Conservation (phyloP, 2,113 vertebrate genomes). For the Elachura formosa region DNA sequence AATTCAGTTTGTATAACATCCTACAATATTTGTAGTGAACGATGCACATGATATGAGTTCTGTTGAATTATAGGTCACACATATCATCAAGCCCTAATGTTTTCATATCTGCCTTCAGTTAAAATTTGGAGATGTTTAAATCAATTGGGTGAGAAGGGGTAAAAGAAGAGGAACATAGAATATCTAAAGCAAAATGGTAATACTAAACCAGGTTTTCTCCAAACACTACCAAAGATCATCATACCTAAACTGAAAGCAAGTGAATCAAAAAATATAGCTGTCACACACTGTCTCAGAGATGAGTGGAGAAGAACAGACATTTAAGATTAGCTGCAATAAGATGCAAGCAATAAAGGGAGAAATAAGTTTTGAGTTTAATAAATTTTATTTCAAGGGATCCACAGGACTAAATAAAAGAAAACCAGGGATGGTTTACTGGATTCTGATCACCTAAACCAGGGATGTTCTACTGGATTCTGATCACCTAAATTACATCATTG, state of each 20-base stretch:
- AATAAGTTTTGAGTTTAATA: neutral
- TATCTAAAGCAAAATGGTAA: neutral
- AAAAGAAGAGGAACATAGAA: neutral
- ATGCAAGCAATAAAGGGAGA: neutral
- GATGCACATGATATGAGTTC: rapidly evolving
- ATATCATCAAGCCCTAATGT: neutral
- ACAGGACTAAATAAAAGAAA: neutral
- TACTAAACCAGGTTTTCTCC: neutral
- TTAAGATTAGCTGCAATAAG: neutral
- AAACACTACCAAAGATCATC: neutral
- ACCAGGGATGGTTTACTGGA: neutral
- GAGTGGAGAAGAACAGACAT: neutral
- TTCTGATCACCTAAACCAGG: rapidly evolving
- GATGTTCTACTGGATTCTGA: neutral
- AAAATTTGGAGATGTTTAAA: neutral
- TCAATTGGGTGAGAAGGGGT: neutral
- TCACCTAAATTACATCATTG: rapidly evolving
- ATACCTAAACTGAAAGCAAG: neutral
- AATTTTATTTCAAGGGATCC: neutral
- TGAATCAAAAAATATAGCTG: neutral
- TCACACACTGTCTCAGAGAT: neutral
- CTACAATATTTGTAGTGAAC: neutral
- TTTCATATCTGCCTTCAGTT: neutral
- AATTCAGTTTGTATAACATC: neutral
- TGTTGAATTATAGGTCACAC: neutral